These are phyloP conservation scores for Ruditapes philippinarum DNA, from an alignment of 1,140 invertebrate genomes.

Conservation along the genomic window DNA sequence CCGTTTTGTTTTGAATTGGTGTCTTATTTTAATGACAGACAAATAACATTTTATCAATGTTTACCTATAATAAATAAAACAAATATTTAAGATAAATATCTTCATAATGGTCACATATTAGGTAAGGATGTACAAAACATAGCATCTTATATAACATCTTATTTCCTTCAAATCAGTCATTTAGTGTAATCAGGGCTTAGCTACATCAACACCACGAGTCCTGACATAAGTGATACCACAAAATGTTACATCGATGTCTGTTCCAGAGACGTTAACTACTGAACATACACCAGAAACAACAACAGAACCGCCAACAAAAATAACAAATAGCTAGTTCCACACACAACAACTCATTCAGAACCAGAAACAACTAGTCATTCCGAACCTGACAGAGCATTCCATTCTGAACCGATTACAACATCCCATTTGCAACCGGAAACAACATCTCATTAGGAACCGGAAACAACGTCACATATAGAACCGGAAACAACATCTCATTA, in stretches of 20 bases:
- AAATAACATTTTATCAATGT: no score
- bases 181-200: not conserved
- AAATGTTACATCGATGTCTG: not conserved
- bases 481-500: not conserved
- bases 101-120: no score
- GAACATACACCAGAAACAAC: slow-evolving; percentile 8
- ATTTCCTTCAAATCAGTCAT: not conserved
- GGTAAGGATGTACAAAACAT: no score
- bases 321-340: not conserved
- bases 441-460: not conserved
- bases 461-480: not conserved
- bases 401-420: no score
- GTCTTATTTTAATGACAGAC: no score
- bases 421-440: slow-evolving; percentile 3
- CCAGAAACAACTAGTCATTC: not conserved
- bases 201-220: not conserved
- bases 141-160: no score
- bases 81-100: no score
- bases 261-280: not conserved
- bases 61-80: no score
- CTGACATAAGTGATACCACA: not conserved
- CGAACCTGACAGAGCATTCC: not conserved
- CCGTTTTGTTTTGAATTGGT: no score
- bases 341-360: not conserved
- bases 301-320: not conserved